Evolutionary conservation across 1,140 invertebrate genomes (phyloP).

Genomic region (Drosophila trapezifrons): DNA sequence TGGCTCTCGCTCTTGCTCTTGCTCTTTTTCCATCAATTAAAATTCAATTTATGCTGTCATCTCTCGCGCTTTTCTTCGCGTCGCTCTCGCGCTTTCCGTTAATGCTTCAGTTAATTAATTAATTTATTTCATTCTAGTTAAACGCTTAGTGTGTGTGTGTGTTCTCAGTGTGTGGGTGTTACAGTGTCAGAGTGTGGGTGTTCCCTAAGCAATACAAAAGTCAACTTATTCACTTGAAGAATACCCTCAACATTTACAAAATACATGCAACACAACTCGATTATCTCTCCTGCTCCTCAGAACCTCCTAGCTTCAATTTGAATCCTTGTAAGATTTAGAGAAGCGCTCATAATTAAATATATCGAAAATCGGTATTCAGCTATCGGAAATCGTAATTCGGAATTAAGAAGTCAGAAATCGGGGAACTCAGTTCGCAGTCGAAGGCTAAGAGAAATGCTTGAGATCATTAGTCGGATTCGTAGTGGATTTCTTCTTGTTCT

Average conservation of each 20-base stretch:
- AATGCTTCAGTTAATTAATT: slow-evolving; percentile 54
- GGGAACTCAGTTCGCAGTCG: slow-evolving; percentile 8
- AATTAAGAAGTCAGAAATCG: slow-evolving; percentile 5
- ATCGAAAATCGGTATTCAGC: neutral
- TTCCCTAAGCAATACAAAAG: slow-evolving; percentile 38
- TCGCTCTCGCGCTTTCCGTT: slow-evolving; percentile 21
- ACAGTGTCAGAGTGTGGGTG: slow-evolving; percentile 21
- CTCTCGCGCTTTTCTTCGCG: slow-evolving; percentile 22
- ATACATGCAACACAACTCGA: slow-evolving; percentile 36
- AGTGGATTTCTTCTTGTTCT: slow-evolving; percentile 34
- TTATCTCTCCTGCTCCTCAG: slow-evolving; percentile 3
- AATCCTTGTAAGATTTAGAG: slow-evolving; percentile 4
- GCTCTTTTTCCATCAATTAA: slow-evolving; percentile 42
- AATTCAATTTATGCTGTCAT: slow-evolving; percentile 54
- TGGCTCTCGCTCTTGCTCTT: slow-evolving; percentile 3
- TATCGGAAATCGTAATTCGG: slow-evolving; percentile 5
- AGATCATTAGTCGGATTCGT: slow-evolving; percentile 46
- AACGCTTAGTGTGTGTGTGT: slow-evolving; percentile 41
- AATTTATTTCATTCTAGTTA: slow-evolving; percentile 61
- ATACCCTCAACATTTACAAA: slow-evolving; percentile 47
- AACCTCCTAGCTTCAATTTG: slow-evolving; percentile 28
- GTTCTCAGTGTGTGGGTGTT: slow-evolving; percentile 11
- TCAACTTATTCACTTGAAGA: slow-evolving; percentile 33
- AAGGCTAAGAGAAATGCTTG: slow-evolving; percentile 43
- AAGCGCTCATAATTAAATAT: neutral